Conservation (phyloP, 1,140 invertebrate species). For the Drosophila sp. region DNA sequence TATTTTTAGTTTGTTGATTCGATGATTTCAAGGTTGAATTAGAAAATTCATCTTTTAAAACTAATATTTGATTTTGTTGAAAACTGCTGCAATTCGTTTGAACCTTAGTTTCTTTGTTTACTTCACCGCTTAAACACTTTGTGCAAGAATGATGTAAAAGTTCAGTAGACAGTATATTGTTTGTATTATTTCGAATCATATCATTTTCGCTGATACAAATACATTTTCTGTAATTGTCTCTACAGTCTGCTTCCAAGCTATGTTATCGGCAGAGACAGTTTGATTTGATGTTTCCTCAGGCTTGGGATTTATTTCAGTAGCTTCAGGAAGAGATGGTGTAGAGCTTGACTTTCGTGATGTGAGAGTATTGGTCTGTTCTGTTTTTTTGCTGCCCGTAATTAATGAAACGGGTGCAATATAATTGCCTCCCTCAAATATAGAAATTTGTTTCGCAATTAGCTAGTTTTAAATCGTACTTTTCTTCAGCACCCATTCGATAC, state of each 20-base stretch:
- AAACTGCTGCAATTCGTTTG: constrained; percentile 41
- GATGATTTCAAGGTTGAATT: constrained; percentile 18
- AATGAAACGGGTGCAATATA: constrained; percentile 39
- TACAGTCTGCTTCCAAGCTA: constrained; percentile 94
- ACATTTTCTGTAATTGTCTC: constrained; percentile 94
- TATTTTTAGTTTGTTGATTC: constrained; percentile 22
- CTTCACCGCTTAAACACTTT: constrained; percentile 42
- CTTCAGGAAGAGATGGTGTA: constrained; percentile 95
- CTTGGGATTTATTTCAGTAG: constrained; percentile 86
- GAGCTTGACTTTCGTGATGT: constrained; percentile 96
- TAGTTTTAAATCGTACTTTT: constrained; percentile 96
- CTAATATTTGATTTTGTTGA: constrained; percentile 20
- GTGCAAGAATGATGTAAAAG: constrained; percentile 56
- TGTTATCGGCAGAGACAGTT: constrained; percentile 94
- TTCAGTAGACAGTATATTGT: constrained; percentile 89
- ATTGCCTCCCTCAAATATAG: constrained; percentile 79
- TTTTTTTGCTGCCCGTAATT: constrained; percentile 69
- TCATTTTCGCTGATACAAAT: constrained; percentile 92
- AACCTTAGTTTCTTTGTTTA: constrained; percentile 26
- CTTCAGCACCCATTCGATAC: constrained; percentile 98
- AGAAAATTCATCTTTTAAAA: constrained; percentile 14
- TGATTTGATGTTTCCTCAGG: constrained; percentile 95
- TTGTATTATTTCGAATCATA: constrained; percentile 90
- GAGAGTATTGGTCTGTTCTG: constrained; percentile 85
- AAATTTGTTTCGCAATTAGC: constrained; percentile 85